A percentile compares a stretch with the other conserved stretches of the same genome.
These are phyloP conservation scores for Adrianichthys oophorus DNA, from an alignment of 2,797 vertebrate species.

Conservation along the genomic window DNA sequence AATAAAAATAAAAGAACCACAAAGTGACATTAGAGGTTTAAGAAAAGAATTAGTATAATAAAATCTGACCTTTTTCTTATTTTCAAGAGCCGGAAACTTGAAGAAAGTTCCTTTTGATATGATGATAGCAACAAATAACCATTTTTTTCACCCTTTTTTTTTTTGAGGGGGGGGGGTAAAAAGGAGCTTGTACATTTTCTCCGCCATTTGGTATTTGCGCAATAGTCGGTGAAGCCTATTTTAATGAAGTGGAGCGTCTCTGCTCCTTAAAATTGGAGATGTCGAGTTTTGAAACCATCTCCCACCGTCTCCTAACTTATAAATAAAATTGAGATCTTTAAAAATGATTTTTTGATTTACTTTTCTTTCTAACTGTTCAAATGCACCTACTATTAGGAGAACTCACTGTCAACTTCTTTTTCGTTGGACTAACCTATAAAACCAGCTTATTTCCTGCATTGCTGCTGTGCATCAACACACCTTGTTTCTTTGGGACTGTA, in stretches of 20 bases:
- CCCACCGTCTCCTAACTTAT: not conserved
- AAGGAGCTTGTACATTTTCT: conserved; percentile 37
- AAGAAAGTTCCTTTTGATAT: conserved; percentile 29
- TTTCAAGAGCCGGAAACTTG: not conserved
- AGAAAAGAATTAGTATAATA: not conserved
- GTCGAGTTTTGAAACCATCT: not conserved
- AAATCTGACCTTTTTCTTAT: not conserved
- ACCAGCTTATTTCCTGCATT: no score
- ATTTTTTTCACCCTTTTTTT: not conserved
- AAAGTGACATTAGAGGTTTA: no score
- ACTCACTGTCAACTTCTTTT: no score
- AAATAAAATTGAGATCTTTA: no score
- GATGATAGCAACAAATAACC: conserved; percentile 6
- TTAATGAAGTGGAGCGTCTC: conserved; percentile 44
- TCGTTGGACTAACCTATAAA: no score
- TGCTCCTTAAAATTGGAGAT: conserved; percentile 45
- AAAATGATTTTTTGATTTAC: no score
- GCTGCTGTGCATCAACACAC: conserved; percentile 5
- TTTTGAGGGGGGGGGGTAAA: conserved; percentile 15
- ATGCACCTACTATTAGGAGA: no score
- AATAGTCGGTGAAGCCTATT: conserved; percentile 30
- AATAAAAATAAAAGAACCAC: no score
- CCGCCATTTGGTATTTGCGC: conserved; percentile 41
- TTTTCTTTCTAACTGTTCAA: no score
- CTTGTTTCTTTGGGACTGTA: not conserved